Conservation (phyloP, 2,113 vertebrate species). For the Pluvialis apricaria region DNA sequence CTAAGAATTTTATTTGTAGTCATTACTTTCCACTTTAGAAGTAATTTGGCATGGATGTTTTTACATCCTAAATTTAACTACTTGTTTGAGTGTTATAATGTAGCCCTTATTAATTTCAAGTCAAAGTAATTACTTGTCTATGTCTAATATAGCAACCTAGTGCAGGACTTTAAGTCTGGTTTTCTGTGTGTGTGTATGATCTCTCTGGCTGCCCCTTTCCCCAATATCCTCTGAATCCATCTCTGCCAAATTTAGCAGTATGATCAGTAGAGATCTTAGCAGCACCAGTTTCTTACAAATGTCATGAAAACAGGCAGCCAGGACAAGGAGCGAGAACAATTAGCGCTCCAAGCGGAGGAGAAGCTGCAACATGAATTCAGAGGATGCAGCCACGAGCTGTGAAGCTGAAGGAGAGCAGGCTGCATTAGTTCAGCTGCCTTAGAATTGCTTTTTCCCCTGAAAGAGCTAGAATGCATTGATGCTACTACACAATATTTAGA, state of each 20-base stretch:
- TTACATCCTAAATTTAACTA: neutral
- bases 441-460: neutral
- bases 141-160: neutral
- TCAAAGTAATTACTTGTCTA: neutral
- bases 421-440: neutral
- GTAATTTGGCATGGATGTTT: neutral
- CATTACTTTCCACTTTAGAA: neutral
- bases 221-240: neutral
- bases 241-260: neutral
- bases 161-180: neutral
- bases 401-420: neutral
- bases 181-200: neutral
- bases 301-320: neutral
- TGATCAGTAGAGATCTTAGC: neutral
- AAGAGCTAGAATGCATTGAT: neutral
- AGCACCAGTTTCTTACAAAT: neutral
- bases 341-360: neutral
- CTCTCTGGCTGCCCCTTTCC: neutral
- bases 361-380: neutral
- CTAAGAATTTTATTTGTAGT: neutral
- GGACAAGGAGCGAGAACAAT: neutral
- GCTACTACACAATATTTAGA: neutral
- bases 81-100: neutral
- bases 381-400: neutral
- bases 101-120: neutral